phyloP scores from a whole-genome alignment of 2,113 vertebrate species.

The Pogonocichla stellata region DNA sequence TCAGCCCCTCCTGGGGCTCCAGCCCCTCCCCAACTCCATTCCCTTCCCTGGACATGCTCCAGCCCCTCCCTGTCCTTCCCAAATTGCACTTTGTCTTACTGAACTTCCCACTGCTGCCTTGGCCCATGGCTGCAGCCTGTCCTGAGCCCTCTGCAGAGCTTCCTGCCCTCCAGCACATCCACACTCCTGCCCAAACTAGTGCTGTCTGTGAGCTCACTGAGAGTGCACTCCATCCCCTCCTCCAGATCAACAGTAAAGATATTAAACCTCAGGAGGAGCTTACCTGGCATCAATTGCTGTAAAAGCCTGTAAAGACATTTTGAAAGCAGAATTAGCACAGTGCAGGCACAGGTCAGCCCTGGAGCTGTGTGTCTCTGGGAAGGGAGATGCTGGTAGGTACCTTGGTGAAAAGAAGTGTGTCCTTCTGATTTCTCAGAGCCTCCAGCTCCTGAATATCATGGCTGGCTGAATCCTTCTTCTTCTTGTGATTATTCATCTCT shows the following conservation, averaged over 20 bases:
- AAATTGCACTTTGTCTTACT: not conserved
- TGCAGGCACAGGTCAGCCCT: not conserved
- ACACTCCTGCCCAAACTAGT: not conserved
- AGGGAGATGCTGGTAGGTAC: not conserved
- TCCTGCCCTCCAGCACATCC: not conserved
- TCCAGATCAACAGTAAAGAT: not conserved
- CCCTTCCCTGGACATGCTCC: not conserved
- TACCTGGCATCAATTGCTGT: not conserved
- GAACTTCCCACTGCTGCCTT: not conserved
- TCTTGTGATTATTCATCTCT: not conserved
- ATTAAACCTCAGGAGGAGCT: not conserved
- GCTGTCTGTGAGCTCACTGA: not conserved
- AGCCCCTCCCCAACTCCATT: not conserved
- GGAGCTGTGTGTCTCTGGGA: not conserved
- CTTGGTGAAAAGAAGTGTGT: not conserved
- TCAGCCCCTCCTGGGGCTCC: not conserved
- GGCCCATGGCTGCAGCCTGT: not conserved
- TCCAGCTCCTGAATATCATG: not conserved
- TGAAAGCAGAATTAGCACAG: not conserved
- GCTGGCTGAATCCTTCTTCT: not conserved
- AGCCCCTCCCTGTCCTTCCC: not conserved
- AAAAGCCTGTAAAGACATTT: slow-evolving; percentile 28
- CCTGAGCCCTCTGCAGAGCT: not conserved
- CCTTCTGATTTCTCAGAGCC: not conserved
- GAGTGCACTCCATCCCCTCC: rapidly evolving